Percentiles rank a stretch among this genome's conserved stretches.
phyloP scores from a whole-genome alignment of 2,888 invertebrate genomes.

The Lordiphosa andalusiaca region DNA sequence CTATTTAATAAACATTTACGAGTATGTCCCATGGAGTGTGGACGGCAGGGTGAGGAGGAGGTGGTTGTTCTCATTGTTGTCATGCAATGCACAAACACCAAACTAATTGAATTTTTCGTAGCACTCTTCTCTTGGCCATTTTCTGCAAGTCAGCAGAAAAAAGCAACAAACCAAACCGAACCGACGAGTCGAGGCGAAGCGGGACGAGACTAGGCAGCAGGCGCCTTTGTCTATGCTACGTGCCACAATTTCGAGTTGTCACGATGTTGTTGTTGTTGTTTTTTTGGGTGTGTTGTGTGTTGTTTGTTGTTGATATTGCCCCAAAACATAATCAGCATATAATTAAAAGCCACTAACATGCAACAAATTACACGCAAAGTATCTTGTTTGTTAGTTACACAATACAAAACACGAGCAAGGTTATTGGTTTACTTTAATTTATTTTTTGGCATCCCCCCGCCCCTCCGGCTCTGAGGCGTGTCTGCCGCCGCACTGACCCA shows the following conservation, averaged over 20 bases:
- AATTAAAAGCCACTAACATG: slow-evolving; percentile 71
- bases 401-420: slow-evolving; percentile 40
- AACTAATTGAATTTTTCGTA: slow-evolving; percentile 68
- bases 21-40: not conserved
- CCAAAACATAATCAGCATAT: slow-evolving; percentile 67
- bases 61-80: slow-evolving; percentile 56
- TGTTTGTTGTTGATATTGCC: slow-evolving; percentile 44
- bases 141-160: slow-evolving; percentile 64
- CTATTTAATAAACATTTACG: slow-evolving; percentile 39
- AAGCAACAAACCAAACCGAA: too few species aligned
- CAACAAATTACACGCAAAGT: slow-evolving; percentile 70
- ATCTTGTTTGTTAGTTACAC: slow-evolving; percentile 47
- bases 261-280: slow-evolving; percentile 32
- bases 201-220: not conserved
- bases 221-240: slow-evolving; percentile 60
- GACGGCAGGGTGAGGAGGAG: not conserved
- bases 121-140: slow-evolving; percentile 41
- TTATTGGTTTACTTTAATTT: slow-evolving; percentile 21
- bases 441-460: slow-evolving; percentile 18
- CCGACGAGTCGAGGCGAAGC: slow-evolving; percentile 1
- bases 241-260: slow-evolving; percentile 66
- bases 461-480: slow-evolving; percentile 14
- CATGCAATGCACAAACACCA: slow-evolving; percentile 75
- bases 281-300: slow-evolving; percentile 14
- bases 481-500: slow-evolving; percentile 46